Evolutionary conservation across 2,888 invertebrate species (phyloP), one percentile per base, ranked within the genome.

Genomic region (Parnassius orleans): DNA sequence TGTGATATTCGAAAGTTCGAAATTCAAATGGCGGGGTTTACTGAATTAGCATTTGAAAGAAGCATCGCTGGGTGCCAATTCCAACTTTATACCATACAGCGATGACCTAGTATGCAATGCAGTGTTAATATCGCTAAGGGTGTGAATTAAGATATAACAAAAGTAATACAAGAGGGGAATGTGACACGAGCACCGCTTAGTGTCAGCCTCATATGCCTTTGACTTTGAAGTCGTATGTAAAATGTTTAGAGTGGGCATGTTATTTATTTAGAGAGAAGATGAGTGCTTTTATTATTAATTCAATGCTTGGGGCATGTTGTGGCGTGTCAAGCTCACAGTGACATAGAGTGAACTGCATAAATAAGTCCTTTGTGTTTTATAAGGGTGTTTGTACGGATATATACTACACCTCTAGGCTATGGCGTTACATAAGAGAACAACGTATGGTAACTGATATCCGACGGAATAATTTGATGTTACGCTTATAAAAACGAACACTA

Each of bases 91-190:
- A 7, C 0, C 1, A 10, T 9, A 0, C 2, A 0, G 0, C 19
- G 76, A 81, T 63, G 68, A 77, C 74, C 57, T 41, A 66, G 54
- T 72, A 70, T 80, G 11, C 57, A 2, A 56, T 68, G 66, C 15
- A 3, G 9, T 0, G 11, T n/a, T 53, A 66, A 70, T 72, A 79
- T 69, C 68, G 79, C 81, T 78, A 83, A 84, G 90, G 89, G 90
- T 90, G 90, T 90, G 89, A 90, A 90, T 90, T 89, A 89, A 84
- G 83, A 86, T 86, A 86, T 86, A 81, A 83, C 80, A 78, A 83
- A 81, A 80, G 85, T 82, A 80, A 79, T 76, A 78, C 76, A 81
- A 81, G 79, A 75, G 77, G 84, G 83, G 80, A 79, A 82, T 83
- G 81, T 83, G 79, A 83, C 84, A 82, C 81, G 77, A 72, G 80